Conservation (phyloP, 1,140 invertebrate genomes). For the Nymphalis io region DNA sequence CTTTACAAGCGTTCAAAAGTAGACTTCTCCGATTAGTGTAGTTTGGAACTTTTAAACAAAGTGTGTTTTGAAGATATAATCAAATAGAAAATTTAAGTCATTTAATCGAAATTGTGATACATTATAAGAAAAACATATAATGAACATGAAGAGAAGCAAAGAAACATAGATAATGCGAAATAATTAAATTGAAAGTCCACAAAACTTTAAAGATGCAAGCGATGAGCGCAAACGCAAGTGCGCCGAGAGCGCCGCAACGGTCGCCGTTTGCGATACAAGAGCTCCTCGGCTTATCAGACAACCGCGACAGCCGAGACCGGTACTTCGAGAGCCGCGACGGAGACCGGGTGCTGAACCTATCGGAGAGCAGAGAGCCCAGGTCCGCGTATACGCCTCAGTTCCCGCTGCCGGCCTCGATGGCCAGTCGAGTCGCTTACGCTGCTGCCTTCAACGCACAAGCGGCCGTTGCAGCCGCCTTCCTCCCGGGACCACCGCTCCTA, state of each 20-base stretch:
- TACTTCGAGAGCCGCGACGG: slow-evolving; percentile 56
- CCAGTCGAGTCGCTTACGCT: slow-evolving; percentile 86
- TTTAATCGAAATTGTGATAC: slow-evolving; percentile 18
- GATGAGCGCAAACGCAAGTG: slow-evolving; percentile 69
- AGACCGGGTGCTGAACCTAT: slow-evolving; percentile 60
- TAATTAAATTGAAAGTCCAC: slow-evolving; percentile 1
- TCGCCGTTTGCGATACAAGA: slow-evolving; percentile 96
- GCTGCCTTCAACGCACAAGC: slow-evolving; percentile 94
- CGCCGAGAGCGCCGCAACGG: slow-evolving; percentile 85
- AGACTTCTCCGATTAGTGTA: slow-evolving; percentile 17
- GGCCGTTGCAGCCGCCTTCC: slow-evolving; percentile 92
- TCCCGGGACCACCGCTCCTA: slow-evolving; percentile 79
- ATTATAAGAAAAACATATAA: neutral
- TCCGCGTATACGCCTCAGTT: slow-evolving; percentile 75
- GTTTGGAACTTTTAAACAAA: slow-evolving; percentile 27
- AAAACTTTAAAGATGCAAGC: slow-evolving; percentile 63
- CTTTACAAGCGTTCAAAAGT: slow-evolving; percentile 8
- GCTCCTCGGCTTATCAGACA: slow-evolving; percentile 87
- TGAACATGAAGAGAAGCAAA: slow-evolving; percentile 21
- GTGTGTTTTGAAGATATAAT: slow-evolving; percentile 6
- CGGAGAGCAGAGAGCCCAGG: slow-evolving; percentile 69
- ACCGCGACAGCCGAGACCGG: slow-evolving; percentile 55
- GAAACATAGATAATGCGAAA: slow-evolving; percentile 12
- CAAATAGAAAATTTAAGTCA: slow-evolving; percentile 1
- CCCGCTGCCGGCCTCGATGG: slow-evolving; percentile 83